phyloP scores from a whole-genome alignment of 2,888 invertebrate species.

The Eupithecia pulchellata region DNA sequence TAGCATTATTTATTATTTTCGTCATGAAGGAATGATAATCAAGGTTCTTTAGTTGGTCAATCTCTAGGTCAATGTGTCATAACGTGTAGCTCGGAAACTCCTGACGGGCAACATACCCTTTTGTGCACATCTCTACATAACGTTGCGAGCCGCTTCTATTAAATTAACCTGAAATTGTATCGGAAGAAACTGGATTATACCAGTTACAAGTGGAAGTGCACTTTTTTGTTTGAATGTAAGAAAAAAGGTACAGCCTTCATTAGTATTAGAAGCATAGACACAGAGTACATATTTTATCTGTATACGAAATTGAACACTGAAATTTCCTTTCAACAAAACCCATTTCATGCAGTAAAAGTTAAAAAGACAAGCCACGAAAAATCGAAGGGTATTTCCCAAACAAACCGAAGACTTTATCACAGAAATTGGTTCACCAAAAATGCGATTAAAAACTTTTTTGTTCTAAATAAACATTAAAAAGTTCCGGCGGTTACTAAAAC shows the following conservation, averaged over 20 bases:
- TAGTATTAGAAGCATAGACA: neutral
- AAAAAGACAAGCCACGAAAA: slow-evolving; percentile 21
- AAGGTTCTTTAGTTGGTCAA: slow-evolving; percentile 1
- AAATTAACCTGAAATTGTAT: slow-evolving; percentile 49
- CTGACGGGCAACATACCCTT: slow-evolving; percentile 65
- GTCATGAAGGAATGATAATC: neutral
- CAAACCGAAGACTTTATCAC: slow-evolving; percentile 38
- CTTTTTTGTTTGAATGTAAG: neutral
- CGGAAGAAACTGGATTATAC: slow-evolving; percentile 18
- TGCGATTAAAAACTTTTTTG: slow-evolving; percentile 42
- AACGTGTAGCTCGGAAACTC: slow-evolving; percentile 45
- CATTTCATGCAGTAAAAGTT: slow-evolving; percentile 20
- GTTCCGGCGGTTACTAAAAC: slow-evolving; percentile 37
- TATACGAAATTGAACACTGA: neutral
- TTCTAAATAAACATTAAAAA: slow-evolving; percentile 45
- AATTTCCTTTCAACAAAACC: slow-evolving; percentile 6
- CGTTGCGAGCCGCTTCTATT: slow-evolving; percentile 52
- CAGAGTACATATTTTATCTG: neutral
- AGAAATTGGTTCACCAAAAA: slow-evolving; percentile 44
- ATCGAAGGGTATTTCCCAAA: slow-evolving; percentile 31
- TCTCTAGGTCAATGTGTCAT: slow-evolving; percentile 24
- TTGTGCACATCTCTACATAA: slow-evolving; percentile 56
- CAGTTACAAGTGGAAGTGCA: neutral
- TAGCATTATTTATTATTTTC: too few relatives aligned
- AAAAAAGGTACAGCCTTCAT: neutral